phyloP scores from a whole-genome alignment of 1,140 invertebrate genomes.

The Hycleus phaleratus region DNA sequence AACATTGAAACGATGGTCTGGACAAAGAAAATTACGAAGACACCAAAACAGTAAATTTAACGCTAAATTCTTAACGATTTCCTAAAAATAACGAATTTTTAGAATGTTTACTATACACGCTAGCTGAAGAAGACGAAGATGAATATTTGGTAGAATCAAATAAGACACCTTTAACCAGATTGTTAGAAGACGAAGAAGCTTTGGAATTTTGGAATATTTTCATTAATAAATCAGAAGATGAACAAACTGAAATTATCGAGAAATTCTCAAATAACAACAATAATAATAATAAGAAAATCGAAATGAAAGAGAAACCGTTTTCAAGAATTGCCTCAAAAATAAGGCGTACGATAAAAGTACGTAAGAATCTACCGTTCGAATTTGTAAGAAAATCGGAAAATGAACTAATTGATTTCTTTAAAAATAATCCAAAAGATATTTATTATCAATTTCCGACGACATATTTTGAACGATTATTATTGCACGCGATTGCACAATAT shows the following conservation, averaged over 20 bases:
- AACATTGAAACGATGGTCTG: slow-evolving; percentile 74
- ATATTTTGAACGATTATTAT: slow-evolving; percentile 33
- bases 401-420: slow-evolving; percentile 31
- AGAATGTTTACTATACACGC: slow-evolving; percentile 27
- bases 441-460: slow-evolving; percentile 26
- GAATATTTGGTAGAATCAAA: slow-evolving; percentile 18
- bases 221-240: slow-evolving; percentile 29
- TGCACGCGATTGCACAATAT: slow-evolving; percentile 34
- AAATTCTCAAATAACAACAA: slow-evolving; percentile 17
- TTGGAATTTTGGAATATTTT: slow-evolving; percentile 32
- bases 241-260: slow-evolving; percentile 26
- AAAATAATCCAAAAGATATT: slow-evolving; percentile 17
- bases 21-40: slow-evolving; percentile 68
- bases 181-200: slow-evolving; percentile 27
- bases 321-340: slow-evolving; percentile 26
- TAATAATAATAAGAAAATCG: slow-evolving; percentile 1
- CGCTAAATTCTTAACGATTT: not conserved
- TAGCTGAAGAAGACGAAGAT: slow-evolving; percentile 28
- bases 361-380: slow-evolving; percentile 27
- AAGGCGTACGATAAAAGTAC: slow-evolving; percentile 25
- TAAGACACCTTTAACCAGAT: slow-evolving; percentile 27
- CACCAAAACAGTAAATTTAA: slow-evolving; percentile 53
- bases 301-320: slow-evolving; percentile 5
- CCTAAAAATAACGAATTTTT: slow-evolving; percentile 7
- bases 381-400: slow-evolving; percentile 23